Evolutionary conservation across 2,888 invertebrate species (phyloP), one percentile per base, ranked within the genome.

Genomic region (Pherbina coryleti): DNA sequence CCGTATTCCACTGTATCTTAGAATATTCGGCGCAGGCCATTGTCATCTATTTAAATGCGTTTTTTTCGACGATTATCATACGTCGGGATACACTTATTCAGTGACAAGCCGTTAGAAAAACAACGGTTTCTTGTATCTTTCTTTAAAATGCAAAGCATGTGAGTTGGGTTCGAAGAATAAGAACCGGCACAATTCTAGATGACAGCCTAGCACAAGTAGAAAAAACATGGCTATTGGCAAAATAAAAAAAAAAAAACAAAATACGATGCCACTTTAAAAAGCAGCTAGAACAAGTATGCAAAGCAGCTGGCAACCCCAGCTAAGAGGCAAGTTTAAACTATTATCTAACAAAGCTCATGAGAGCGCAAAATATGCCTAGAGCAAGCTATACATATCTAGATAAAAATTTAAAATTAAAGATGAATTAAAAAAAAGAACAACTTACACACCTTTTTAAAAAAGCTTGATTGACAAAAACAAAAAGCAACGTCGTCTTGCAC

Each of bases 111-210:
- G 79, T 74, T 79, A 76, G 22, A 70, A 76, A 67, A 22, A 51
- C 44, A 76, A 71, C 76, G 76, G 76, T 44, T 44, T 44, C 44
- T 44, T 44, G 44, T 11, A 11, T 14, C 2, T 64, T 31, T 69
- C 49, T 55, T 14, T 9, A 77, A 79, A 77, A 77, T 77, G 77
- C 77, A 79, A 79, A 79, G 60, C 76, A 76, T 69, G 57, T 76
- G 71, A 53, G 34, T n/a, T 34, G 55, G n/a, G 34, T 8, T 31
- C 1, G 49, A 51, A 69, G 71, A 71, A 34, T 28, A 55, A 19
- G 28, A 51, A 53, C 1, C 34, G n/a, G 31, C 66, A 34, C 17
- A 17, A 62, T 1, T 37, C 34, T 34, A 49, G 25, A 49, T 22
- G 49, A 49, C 3, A 44, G 34, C 17, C 22, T 19, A n/a, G 22